Conservation (phyloP, 2,797 vertebrate genomes). For the Vireo griseus region DNA sequence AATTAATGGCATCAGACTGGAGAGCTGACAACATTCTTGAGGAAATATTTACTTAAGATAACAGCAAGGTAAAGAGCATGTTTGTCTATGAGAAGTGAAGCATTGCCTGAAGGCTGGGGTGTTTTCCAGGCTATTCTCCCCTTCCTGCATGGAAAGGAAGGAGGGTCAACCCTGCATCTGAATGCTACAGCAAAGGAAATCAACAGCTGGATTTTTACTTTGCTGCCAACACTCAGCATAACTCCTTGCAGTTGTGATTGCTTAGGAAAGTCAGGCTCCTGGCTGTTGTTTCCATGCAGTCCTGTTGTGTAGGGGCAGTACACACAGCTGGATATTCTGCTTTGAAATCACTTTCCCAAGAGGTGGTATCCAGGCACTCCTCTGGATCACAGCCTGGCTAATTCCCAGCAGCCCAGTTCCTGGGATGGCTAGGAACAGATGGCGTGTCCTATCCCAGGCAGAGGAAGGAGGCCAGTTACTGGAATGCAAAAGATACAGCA, state of each 20-base stretch:
- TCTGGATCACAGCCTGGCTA: background rate
- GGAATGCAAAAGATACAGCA: background rate
- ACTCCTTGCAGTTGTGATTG: background rate
- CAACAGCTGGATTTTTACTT: background rate
- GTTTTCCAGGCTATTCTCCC: background rate
- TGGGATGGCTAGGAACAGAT: rapidly evolving
- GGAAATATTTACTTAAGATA: conserved; percentile 60
- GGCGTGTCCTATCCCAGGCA: background rate
- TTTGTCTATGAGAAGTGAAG: conserved; percentile 4
- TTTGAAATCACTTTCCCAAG: background rate
- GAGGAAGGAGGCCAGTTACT: background rate
- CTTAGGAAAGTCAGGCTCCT: background rate
- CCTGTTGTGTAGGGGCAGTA: background rate
- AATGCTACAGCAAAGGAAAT: background rate
- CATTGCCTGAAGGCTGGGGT: background rate
- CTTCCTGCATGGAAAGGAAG: background rate
- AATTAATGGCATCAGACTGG: conserved; percentile 2
- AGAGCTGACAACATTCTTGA: background rate
- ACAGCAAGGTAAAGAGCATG: conserved; percentile 39
- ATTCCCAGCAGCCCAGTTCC: background rate
- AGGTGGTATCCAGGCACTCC: background rate
- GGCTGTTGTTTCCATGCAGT: rapidly evolving
- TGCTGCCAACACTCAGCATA: background rate
- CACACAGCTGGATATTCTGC: background rate
- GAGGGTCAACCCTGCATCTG: background rate